A percentile compares a stretch with the other conserved stretches of the same genome.
These are phyloP conservation scores for Peucedramus taeniatus DNA, from an alignment of 2,113 vertebrate species.

Conservation along the genomic window DNA sequence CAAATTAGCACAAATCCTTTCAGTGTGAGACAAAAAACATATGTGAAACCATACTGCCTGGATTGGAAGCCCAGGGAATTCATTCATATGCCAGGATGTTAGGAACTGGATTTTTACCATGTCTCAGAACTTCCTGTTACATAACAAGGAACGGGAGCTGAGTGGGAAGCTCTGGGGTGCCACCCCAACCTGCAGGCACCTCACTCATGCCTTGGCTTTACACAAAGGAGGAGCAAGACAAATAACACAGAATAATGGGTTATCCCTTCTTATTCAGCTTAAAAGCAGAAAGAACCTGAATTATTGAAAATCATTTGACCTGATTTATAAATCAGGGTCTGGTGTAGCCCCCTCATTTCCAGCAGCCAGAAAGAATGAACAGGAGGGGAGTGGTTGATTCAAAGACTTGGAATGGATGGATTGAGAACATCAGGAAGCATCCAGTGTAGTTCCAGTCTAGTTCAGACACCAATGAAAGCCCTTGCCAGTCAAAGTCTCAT, in stretches of 20 bases:
- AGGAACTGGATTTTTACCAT: constrained; percentile 9
- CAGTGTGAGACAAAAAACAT: constrained; percentile 6
- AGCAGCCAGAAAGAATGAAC: neutral
- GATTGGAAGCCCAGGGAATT: neutral
- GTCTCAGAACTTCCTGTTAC: neutral
- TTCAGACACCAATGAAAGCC: neutral
- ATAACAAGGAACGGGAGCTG: neutral
- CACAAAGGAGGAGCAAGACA: neutral
- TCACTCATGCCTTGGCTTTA: neutral
- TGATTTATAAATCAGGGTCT: neutral
- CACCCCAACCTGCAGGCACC: neutral
- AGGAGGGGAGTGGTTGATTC: neutral
- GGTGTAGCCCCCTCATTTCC: neutral
- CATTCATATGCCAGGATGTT: neutral
- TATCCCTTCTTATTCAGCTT: neutral
- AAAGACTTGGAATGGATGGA: neutral
- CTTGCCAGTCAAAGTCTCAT: neutral
- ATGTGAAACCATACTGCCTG: constrained; percentile 9
- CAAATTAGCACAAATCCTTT: constrained; percentile 11
- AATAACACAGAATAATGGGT: neutral
- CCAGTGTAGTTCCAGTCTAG: neutral
- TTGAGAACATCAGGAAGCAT: neutral
- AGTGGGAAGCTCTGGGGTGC: neutral
- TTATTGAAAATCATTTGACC: neutral
- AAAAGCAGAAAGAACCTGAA: neutral